Percentiles rank a stretch among this genome's conserved stretches.
phyloP scores from a whole-genome alignment of 2,113 vertebrate species.

The Eurypyga helias region DNA sequence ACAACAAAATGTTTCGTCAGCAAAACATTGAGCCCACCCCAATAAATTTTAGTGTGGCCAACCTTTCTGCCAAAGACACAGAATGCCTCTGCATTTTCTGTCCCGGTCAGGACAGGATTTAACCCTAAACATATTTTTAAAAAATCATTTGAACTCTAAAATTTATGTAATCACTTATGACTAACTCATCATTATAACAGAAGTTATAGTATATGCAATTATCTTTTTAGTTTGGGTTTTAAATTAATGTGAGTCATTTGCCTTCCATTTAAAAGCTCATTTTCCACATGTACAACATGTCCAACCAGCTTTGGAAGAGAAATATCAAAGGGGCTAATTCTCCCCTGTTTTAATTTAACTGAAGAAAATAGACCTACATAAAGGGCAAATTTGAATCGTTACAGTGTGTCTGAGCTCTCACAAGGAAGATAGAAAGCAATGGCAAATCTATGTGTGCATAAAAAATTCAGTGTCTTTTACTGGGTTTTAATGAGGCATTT shows the following conservation, averaged over 20 bases:
- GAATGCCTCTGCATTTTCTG: not conserved
- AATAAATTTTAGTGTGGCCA: not conserved
- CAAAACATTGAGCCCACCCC: not conserved
- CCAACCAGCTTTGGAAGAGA: conserved; percentile 25
- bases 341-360: conserved; percentile 26
- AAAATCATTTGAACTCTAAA: conserved; percentile 55
- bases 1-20: not conserved
- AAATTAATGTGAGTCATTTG: conserved; percentile 60
- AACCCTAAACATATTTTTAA: not conserved
- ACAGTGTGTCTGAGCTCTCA: not conserved
- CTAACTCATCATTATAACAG: conserved; percentile 66
- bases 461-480: conserved; percentile 10
- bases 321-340: conserved; percentile 33
- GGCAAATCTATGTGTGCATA: not conserved
- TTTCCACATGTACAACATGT: conserved; percentile 40
- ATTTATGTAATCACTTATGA: conserved; percentile 65
- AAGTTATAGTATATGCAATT: conserved; percentile 57
- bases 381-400: conserved; percentile 27
- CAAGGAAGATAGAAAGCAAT: conserved; percentile 8
- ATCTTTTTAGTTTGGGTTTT: conserved; percentile 52
- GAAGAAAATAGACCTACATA: conserved; percentile 15
- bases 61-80: not conserved
- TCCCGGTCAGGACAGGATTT: not conserved
- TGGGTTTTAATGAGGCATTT: conserved; percentile 4
- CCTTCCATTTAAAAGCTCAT: conserved; percentile 53